Percentiles rank a stretch among this genome's conserved stretches.
phyloP scores from a whole-genome alignment of 2,888 invertebrate genomes.

The Buathra laborator region DNA sequence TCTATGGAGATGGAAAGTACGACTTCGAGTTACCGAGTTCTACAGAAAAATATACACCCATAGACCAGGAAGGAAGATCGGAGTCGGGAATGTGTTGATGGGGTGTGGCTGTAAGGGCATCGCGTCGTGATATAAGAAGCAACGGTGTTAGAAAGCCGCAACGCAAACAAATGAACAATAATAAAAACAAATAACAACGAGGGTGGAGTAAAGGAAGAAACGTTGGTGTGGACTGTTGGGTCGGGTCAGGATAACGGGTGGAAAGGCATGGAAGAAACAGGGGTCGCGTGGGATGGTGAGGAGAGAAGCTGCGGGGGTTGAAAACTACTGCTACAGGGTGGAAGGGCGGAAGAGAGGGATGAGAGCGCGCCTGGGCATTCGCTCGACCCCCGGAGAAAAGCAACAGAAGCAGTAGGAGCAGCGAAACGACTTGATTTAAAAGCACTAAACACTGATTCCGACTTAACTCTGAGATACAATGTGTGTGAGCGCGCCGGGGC shows the following conservation, averaged over 20 bases:
- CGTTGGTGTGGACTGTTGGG: constrained; percentile 41
- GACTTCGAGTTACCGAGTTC: neutral
- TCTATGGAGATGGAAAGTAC: neutral
- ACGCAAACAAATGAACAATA: constrained; percentile 63
- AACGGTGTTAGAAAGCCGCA: constrained; percentile 36
- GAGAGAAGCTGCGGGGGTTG: constrained; percentile 37
- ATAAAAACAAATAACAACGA: constrained; percentile 58
- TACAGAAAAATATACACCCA: neutral
- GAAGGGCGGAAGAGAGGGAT: constrained; percentile 37
- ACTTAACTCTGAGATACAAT: constrained; percentile 80
- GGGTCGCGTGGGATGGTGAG: constrained; percentile 26
- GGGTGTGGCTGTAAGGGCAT: constrained; percentile 22
- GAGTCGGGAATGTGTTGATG: constrained; percentile 40
- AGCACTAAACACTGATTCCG: constrained; percentile 82
- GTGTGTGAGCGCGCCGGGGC: constrained; percentile 52
- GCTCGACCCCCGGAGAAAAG: constrained; percentile 60
- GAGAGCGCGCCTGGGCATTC: constrained; percentile 54
- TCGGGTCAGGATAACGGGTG: constrained; percentile 46
- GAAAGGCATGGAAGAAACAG: constrained; percentile 38
- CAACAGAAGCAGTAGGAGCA: constrained; percentile 41
- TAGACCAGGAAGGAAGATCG: neutral
- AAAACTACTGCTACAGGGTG: constrained; percentile 46
- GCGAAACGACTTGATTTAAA: constrained; percentile 77
- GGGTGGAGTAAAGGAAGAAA: constrained; percentile 34
- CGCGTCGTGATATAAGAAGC: constrained; percentile 45